Evolutionary conservation across 2,888 invertebrate species (phyloP).

Genomic region (Labia minor): DNA sequence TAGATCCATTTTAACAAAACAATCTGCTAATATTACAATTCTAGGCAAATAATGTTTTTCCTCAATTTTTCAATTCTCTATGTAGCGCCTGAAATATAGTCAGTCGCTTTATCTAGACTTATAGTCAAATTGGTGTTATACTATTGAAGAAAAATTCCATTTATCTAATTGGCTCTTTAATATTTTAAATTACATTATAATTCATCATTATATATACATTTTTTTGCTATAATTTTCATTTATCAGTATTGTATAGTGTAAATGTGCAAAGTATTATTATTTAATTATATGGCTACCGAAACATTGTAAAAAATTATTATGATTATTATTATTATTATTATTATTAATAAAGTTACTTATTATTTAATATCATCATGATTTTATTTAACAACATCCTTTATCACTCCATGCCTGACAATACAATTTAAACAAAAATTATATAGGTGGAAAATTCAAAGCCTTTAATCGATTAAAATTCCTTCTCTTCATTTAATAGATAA

Average conservation of each 20-base stretch:
- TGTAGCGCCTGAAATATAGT: background rate
- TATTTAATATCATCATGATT: no score
- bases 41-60: background rate
- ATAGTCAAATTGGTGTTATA: background rate
- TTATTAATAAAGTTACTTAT: no score
- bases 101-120: background rate
- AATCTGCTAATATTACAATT: background rate
- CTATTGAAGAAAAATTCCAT: background rate
- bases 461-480: no score
- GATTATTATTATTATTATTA: background rate
- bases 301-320: background rate
- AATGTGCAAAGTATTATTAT: background rate
- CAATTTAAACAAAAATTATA: no score
- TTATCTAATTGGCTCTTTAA: background rate
- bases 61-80: background rate
- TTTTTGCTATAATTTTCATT: background rate
- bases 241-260: background rate
- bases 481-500: no score
- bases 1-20: no score
- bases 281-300: background rate
- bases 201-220: no score
- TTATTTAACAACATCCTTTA: no score
- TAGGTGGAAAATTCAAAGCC: no score
- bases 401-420: no score
- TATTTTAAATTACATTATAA: background rate